These are phyloP conservation scores for Drosophila anomelani DNA, from an alignment of 2,888 invertebrate genomes.

Conservation along the genomic window DNA sequence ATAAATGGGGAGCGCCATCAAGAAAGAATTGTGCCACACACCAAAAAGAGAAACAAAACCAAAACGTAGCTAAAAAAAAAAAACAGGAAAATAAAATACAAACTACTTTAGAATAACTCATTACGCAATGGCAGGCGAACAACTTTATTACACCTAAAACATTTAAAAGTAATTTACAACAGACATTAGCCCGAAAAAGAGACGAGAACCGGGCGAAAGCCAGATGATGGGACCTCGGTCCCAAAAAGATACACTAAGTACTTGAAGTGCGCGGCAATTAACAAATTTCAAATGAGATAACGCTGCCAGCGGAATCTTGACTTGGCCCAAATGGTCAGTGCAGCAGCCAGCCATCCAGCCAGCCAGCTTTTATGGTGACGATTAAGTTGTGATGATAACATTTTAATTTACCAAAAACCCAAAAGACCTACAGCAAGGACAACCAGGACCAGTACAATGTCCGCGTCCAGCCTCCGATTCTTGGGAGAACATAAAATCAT, in stretches of 20 bases:
- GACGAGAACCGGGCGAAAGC: conserved; percentile 23
- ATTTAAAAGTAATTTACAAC: conserved; percentile 78
- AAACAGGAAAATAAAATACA: conserved; percentile 16
- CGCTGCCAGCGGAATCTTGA: conserved; percentile 51
- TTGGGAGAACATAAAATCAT: conserved; percentile 67
- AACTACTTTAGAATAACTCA: conserved; percentile 62
- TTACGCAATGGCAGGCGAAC: conserved; percentile 68
- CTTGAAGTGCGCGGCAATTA: conserved; percentile 78
- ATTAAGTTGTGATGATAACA: conserved; percentile 78
- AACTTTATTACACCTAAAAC: conserved; percentile 73
- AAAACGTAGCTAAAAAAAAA: conserved; percentile 4
- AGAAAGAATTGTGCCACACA: conserved; percentile 56
- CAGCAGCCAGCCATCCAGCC: conserved; percentile 1
- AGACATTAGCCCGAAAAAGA: conserved; percentile 55
- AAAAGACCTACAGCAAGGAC: conserved; percentile 68
- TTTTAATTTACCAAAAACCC: conserved; percentile 75
- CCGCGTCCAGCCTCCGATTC: conserved; percentile 43
- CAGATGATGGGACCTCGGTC: conserved; percentile 49
- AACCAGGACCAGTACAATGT: conserved; percentile 28
- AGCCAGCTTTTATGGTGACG: conserved; percentile 60
- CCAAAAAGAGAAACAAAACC: conserved; percentile 27
- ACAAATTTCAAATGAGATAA: conserved; percentile 75
- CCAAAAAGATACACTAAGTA: conserved; percentile 73
- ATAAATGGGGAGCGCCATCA: conserved; percentile 18
- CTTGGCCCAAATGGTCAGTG: conserved; percentile 45